Evolutionary conservation across 2,797 vertebrate species (phyloP), one percentile per base, ranked within the genome.

Genomic region (Sphenopsis melanotis): DNA sequence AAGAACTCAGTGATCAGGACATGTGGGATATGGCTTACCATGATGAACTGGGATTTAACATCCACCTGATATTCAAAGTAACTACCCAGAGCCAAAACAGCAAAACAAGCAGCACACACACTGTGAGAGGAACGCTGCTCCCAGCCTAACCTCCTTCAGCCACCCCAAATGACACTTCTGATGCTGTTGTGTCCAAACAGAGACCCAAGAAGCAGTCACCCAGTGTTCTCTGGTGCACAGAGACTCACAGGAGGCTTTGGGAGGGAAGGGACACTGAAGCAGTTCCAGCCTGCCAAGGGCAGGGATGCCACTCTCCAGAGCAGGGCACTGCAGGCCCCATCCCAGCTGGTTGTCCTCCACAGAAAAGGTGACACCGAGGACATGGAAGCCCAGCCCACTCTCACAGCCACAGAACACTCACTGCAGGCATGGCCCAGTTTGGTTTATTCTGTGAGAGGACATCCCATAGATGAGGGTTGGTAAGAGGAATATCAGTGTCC

Each of bases 391-490:
- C 15, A 52, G 44, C 22, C 60, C 8, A 3, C 36, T 7, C 12
- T 12, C 1, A 12, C 50, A 90, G 81, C 41, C 49, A 34, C 0
- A 2, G 36, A 23, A 46, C 61, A 71, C 22, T 47, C 59, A 8
- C 42, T 41, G 65, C 39, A 50, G 20, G 0, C 0, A 26, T 1
- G 34, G 56, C 24, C 57, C 46, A 19, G 8, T 8, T 56, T 20
- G 49, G 60, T 29, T 70, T 11, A 26, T n/a, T 44, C 68, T 41
- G 5, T 3, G 3, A 0, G 4, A 8, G 65, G 39, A 44, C 23
- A 47, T 2, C 26, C 53, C 59, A 61, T 0, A 36, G 12, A 11
- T 4, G 20, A 3, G 10, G 10, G 11, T 1, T 49, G 41, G 1
- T 1, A 36, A 57, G 12, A 44, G 26, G 5, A 92, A 11, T 1